These are phyloP conservation scores for Enteromius mattozi DNA, from an alignment of 2,797 vertebrate genomes.

Conservation along the genomic window DNA sequence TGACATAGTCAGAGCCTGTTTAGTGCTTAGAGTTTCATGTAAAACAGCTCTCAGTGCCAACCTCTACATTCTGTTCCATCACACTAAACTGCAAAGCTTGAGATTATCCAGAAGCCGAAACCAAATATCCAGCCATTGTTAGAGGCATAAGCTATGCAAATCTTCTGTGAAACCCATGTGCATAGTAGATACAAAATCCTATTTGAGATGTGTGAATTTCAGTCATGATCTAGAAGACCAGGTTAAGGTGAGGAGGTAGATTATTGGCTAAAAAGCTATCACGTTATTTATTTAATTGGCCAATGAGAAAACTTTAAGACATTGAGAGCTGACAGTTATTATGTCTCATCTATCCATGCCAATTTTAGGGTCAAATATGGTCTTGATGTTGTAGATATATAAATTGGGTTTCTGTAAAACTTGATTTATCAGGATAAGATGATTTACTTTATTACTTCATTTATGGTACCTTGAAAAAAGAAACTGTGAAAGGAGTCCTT, in stretches of 20 bases:
- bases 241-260: neutral
- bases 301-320: neutral
- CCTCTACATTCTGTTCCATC: constrained; percentile 28
- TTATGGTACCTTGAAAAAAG: neutral
- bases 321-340: neutral
- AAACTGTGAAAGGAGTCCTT: constrained; percentile 23
- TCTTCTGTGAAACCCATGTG: constrained; percentile 59
- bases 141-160: constrained; percentile 69
- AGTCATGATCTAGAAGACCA: constrained; percentile 5
- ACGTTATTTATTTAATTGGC: neutral
- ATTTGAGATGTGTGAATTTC: constrained; percentile 28
- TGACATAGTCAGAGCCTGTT: neutral
- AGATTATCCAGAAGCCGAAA: constrained; percentile 58
- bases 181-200: constrained; percentile 56
- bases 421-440: neutral
- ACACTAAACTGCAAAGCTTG: constrained; percentile 59
- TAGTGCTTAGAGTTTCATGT: constrained; percentile 5
- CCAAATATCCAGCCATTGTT: constrained; percentile 58
- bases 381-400: neutral
- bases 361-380: neutral
- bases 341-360: neutral
- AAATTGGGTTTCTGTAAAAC: neutral
- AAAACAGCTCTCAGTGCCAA: constrained; percentile 21
- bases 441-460: neutral
- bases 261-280: neutral